Conservation (phyloP, 1,140 invertebrate species). For the Ostrea edulis region DNA sequence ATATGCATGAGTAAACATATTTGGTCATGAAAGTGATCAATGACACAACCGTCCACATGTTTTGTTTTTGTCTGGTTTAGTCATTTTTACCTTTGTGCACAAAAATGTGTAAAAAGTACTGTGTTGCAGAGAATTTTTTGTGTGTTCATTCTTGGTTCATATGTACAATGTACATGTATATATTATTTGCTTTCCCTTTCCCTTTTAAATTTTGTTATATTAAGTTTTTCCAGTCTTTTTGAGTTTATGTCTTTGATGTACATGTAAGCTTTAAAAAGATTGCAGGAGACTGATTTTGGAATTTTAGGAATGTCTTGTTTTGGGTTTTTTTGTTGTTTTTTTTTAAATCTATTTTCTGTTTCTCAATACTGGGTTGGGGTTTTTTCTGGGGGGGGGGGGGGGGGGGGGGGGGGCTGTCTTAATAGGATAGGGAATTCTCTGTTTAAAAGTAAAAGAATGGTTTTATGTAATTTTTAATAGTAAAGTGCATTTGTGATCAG, state of each 20-base stretch:
- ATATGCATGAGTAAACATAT: background rate
- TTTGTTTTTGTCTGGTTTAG: conserved; percentile 13
- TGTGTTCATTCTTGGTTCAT: background rate
- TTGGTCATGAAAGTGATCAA: background rate
- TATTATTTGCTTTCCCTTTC: background rate
- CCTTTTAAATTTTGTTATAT: background rate
- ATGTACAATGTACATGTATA: background rate
- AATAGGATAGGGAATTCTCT: background rate
- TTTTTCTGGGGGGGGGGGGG: background rate
- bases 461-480: background rate
- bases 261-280: too few species aligned
- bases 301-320: too few species aligned
- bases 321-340: too few species aligned
- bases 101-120: background rate
- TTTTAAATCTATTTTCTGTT: too few species aligned
- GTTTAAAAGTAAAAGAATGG: background rate
- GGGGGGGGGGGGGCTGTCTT: background rate
- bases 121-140: background rate
- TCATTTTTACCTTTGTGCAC: conserved; percentile 15
- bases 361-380: background rate
- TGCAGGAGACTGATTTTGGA: too few species aligned
- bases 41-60: conserved; percentile 28
- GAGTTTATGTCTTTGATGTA: background rate
- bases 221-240: background rate
- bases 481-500: background rate